Evolutionary conservation across 2,113 vertebrate species (phyloP), one percentile per base, ranked within the genome.

Genomic region (Prionailurus bengalensis): DNA sequence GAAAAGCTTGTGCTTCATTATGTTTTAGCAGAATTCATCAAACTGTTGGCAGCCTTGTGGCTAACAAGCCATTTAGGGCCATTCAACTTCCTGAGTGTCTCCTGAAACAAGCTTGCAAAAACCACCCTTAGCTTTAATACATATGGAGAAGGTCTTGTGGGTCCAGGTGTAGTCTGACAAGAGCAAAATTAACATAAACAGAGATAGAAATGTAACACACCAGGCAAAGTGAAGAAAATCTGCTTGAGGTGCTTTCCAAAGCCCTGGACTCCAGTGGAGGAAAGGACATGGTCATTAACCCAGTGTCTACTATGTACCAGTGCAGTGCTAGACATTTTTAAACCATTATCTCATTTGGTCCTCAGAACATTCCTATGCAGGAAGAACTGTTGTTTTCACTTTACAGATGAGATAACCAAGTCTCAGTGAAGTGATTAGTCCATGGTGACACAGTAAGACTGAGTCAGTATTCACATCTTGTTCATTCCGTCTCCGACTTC

Each of bases 131-230:
- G 61, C 25, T 84, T 71, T 88, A 58, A 74, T 51, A 63, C 39
- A 91, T 39, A 91, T 21, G 12, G 71, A 79, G 58, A 97, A 93
- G 15, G 63, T 83, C 45, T 16, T 61, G 7, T 83, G 39, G 39
- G 23, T 88, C 58, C 39, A 73, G 68, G 23, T 84, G 58, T 39
- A 58, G n/a, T 87, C 93, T 84, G 70, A 96, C 29, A 73, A 87
- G 55, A 88, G 39, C 7, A 63, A 88, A 96, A 78, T 86, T 82
- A 76, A 74, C 71, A 91, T 80, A 82, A 91, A 48, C 61, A 93
- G 53, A 78, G 53, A 78, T n/a, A 7, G 13, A 97, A 71, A 61
- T 21, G 6, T 68, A 68, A 74, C 45, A n/a, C 14, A 29, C 36
- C 65, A 83, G 31, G 27, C 13, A 39, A 78, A 88, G 15, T 61